These are phyloP conservation scores for Saccopteryx leptura DNA, from an alignment of 2,113 vertebrate genomes.

Conservation along the genomic window DNA sequence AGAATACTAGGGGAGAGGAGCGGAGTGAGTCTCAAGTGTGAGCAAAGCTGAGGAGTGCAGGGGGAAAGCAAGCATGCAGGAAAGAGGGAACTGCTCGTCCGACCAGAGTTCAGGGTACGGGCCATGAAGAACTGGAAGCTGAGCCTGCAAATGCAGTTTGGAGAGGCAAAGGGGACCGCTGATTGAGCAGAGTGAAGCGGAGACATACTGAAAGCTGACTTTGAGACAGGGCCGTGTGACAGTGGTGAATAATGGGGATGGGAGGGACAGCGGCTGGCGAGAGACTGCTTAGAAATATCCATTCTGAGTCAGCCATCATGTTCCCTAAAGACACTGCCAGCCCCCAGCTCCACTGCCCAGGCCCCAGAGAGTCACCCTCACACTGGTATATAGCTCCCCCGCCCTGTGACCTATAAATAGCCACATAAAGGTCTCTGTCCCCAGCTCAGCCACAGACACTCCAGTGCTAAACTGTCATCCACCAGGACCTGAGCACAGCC, in stretches of 20 bases:
- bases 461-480: not conserved
- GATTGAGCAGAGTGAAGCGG: not conserved
- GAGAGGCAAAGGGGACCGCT: not conserved
- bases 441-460: not conserved
- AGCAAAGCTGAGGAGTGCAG: not conserved
- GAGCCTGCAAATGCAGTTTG: not conserved
- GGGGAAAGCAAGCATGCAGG: not conserved
- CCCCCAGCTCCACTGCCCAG: not conserved
- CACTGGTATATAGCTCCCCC: not conserved
- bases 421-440: constrained; percentile 14
- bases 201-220: no score
- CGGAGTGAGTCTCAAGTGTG: not conserved
- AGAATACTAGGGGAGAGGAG: not conserved
- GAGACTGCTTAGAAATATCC: not conserved
- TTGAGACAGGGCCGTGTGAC: not conserved
- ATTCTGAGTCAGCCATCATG: not conserved
- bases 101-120: not conserved
- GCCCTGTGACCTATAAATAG: constrained; percentile 61
- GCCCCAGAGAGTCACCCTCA: not conserved
- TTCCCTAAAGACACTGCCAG: not conserved
- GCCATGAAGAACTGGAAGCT: not conserved
- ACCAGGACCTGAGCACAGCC: not conserved
- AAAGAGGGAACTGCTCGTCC: not conserved
- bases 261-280: not conserved
- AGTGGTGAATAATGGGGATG: not conserved